A percentile compares a stretch with the other conserved stretches of the same genome.
phyloP scores from a whole-genome alignment of 2,888 invertebrate genomes.

The Yponomeuta plumbellus region DNA sequence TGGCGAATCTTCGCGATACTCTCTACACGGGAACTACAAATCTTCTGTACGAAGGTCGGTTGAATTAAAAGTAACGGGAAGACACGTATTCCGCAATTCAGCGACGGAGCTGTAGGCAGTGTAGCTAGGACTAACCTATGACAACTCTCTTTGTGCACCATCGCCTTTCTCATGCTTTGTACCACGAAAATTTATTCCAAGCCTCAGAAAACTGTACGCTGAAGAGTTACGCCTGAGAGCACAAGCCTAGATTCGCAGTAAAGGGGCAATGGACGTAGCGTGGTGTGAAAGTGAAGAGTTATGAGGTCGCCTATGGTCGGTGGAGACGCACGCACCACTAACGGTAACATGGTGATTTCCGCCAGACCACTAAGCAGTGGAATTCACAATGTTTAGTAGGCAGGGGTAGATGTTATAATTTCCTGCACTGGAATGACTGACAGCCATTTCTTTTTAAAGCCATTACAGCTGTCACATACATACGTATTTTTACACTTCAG shows the following conservation, averaged over 20 bases:
- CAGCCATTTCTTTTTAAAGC: no score
- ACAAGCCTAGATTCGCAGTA: not conserved
- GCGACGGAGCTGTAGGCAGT: not conserved
- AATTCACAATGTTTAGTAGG: no score
- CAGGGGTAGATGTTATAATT: no score
- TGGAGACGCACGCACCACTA: slow-evolving; percentile 21
- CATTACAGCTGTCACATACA: no score
- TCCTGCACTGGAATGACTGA: no score
- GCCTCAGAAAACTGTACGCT: not conserved
- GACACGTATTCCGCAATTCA: not conserved
- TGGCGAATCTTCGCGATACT: no score
- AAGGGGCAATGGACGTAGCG: not conserved
- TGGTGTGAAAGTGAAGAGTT: slow-evolving; percentile 25
- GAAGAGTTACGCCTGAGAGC: not conserved
- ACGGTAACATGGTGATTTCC: slow-evolving; percentile 26
- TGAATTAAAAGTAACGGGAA: not conserved
- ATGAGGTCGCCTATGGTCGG: slow-evolving; percentile 18
- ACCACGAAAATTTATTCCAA: not conserved
- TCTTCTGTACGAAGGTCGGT: no score
- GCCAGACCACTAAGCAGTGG: not conserved
- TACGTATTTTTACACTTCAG: no score
- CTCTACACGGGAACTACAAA: no score
- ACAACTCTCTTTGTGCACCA: not conserved
- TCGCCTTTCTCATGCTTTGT: slow-evolving; percentile 8
- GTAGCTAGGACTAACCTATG: not conserved